phyloP scores from a whole-genome alignment of 2,113 vertebrate genomes.

The Sander lucioperca region DNA sequence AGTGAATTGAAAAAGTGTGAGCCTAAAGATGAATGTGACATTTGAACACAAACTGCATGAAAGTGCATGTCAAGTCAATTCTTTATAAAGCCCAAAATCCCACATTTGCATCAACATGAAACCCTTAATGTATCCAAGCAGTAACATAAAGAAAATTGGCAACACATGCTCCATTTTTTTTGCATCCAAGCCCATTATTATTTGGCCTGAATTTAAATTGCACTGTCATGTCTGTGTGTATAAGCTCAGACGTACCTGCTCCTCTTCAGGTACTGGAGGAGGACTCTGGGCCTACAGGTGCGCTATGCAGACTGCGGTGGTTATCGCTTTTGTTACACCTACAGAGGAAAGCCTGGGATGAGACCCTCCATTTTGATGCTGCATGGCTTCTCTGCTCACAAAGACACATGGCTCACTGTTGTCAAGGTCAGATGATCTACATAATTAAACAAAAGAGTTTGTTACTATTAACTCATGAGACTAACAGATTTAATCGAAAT shows the following conservation, averaged over 20 bases:
- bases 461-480: neutral
- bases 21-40: neutral
- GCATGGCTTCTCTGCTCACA: conserved; percentile 95
- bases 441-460: neutral
- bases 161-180: neutral
- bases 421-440: conserved; percentile 87
- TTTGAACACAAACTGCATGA: neutral
- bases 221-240: neutral
- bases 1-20: neutral
- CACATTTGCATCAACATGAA: conserved; percentile 9
- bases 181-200: neutral
- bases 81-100: neutral
- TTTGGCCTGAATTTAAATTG: conserved; percentile 8
- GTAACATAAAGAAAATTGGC: neutral
- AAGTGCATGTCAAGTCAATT: neutral
- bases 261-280: conserved; percentile 93
- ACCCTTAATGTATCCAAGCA: neutral
- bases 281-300: conserved; percentile 93
- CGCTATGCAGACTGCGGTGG: conserved; percentile 87
- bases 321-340: conserved; percentile 95
- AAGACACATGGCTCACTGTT: conserved; percentile 95
- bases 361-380: conserved; percentile 93
- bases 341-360: conserved; percentile 90
- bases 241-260: conserved; percentile 1
- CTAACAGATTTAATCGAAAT: no score